Percentiles rank a stretch among this genome's conserved stretches.
phyloP scores from a whole-genome alignment of 2,888 invertebrate species.

The Mythimna vitellina region DNA sequence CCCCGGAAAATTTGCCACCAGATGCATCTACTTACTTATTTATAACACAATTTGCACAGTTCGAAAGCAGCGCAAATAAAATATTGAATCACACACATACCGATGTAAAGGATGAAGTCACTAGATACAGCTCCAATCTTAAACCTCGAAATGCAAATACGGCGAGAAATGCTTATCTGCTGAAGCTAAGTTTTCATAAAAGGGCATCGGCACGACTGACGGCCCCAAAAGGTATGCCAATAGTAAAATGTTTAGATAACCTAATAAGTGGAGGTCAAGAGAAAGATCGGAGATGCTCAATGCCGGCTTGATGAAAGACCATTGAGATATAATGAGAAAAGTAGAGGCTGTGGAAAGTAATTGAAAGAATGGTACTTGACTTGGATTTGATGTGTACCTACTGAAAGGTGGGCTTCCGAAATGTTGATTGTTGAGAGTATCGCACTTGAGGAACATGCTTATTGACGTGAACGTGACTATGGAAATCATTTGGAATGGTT shows the following conservation, averaged over 20 bases:
- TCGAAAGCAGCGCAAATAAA: slow-evolving; percentile 18
- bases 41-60: slow-evolving; percentile 16
- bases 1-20: neutral
- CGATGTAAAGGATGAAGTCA: slow-evolving; percentile 20
- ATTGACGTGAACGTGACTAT: neutral
- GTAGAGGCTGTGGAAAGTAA: neutral
- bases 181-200: slow-evolving; percentile 51
- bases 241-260: slow-evolving; percentile 65
- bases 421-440: neutral
- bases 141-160: slow-evolving; percentile 46
- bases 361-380: slow-evolving; percentile 8
- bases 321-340: slow-evolving; percentile 25
- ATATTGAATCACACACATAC: neutral
- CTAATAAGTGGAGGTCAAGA: slow-evolving; percentile 57
- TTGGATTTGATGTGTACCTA: neutral
- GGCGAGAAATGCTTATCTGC: slow-evolving; percentile 57
- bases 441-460: neutral
- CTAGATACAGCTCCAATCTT: slow-evolving; percentile 31
- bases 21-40: slow-evolving; percentile 23
- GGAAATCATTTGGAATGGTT: neutral
- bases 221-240: slow-evolving; percentile 61
- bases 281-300: slow-evolving; percentile 48
- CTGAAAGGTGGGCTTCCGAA: neutral
- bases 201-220: slow-evolving; percentile 60
- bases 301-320: slow-evolving; percentile 40